Evolutionary conservation across 2,797 vertebrate genomes (phyloP), one percentile per base, ranked within the genome.

Genomic region (Paedocypris micromegethes): DNA sequence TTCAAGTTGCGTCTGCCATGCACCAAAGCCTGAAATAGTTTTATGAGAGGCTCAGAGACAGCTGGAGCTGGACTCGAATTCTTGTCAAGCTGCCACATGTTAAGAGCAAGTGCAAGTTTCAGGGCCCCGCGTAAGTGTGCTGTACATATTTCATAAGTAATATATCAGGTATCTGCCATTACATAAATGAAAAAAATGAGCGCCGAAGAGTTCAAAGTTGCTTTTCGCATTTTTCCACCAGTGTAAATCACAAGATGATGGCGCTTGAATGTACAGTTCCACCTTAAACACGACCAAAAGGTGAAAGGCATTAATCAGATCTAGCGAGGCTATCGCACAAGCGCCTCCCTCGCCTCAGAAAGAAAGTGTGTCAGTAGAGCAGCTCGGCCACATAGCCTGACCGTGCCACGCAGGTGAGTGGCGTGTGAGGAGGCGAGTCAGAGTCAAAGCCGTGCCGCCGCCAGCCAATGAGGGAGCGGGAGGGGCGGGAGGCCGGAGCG

Each of bases 281-380:
- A 82, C 79, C 78, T 86, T 83, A 76, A 85, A 80, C 58, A 55
- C 46, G 50, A 50, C 42, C 49, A 50, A 37, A 55, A 4, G 6
- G 5, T 3, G 38, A 5, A 4, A 43, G 63, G 47, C 76, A 81
- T 64, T 80, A 85, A 82, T 76, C 76, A 69, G 79, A 83, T 79
- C 77, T 82, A 72, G 75, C 72, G 41, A 61, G 74, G 75, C 73
- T 69, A 62, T 79, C 59, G 6, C 64, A 38, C 40, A 68, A 58
- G 74, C 47, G 0, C 82, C 76, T 61, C 80, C 80, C 71, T 47
- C 58, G 62, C 48, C 78, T 83, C 70, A 82, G 70, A 76, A 79
- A 65, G 79, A 88, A 89, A 89, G 80, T 87, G 87, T 90, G 89
- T 90, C 89, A 89, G 88, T 90, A 82, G 89, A 90, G 77, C 89